Evolutionary conservation across 2,888 invertebrate species (phyloP).

Genomic region (Cosmia trapezina): DNA sequence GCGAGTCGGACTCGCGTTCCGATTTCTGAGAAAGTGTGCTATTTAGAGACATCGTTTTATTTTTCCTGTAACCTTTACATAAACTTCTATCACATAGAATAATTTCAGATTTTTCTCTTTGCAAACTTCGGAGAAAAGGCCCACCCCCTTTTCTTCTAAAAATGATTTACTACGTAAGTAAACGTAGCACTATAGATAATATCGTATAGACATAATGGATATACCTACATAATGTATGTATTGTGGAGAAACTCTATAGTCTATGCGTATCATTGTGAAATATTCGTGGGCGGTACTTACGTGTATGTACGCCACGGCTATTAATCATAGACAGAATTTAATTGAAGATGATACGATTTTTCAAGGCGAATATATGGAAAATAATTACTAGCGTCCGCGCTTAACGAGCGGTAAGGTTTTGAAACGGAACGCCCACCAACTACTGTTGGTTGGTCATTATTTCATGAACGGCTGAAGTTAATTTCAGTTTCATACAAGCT

Average conservation of each 20-base stretch:
- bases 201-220: slow-evolving; percentile 17
- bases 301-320: slow-evolving; percentile 32
- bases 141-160: no score
- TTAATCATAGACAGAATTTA: slow-evolving; percentile 56
- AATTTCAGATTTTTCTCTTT: no score
- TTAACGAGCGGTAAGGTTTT: slow-evolving; percentile 49
- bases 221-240: not conserved
- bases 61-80: no score
- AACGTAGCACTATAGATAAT: slow-evolving; percentile 25
- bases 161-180: slow-evolving; percentile 19
- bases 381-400: slow-evolving; percentile 26
- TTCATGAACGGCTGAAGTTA: not conserved
- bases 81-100: no score
- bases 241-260: slow-evolving; percentile 44
- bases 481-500: no score
- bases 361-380: slow-evolving; percentile 41
- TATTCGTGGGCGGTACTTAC: slow-evolving; percentile 56
- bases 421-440: slow-evolving; percentile 38
- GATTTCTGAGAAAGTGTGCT: no score
- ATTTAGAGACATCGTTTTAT: no score
- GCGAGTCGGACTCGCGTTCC: no score
- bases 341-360: slow-evolving; percentile 62
- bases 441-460: slow-evolving; percentile 4
- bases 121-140: no score
- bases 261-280: slow-evolving; percentile 55